These are phyloP conservation scores for Mystacornis crossleyi DNA, from an alignment of 2,113 vertebrate species.

Conservation along the genomic window DNA sequence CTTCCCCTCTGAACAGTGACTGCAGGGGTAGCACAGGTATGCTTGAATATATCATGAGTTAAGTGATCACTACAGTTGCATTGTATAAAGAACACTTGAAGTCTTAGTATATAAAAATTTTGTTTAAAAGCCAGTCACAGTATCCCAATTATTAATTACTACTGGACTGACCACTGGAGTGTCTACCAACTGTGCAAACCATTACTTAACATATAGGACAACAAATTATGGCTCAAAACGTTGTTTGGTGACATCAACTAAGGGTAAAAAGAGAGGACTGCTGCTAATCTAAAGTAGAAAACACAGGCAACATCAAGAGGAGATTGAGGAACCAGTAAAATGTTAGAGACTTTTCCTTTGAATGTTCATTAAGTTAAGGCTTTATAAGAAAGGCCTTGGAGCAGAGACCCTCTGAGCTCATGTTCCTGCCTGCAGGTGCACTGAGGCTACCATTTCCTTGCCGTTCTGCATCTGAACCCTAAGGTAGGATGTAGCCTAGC, in stretches of 20 bases:
- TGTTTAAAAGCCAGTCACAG: background rate
- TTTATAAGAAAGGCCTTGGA: background rate
- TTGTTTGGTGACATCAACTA: background rate
- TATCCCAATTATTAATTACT: background rate
- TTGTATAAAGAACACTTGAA: background rate
- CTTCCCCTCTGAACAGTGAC: background rate
- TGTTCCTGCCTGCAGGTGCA: background rate
- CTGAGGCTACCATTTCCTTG: background rate
- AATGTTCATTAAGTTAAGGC: background rate
- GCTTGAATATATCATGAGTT: background rate
- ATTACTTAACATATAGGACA: background rate
- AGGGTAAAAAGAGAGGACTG: background rate
- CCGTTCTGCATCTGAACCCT: background rate
- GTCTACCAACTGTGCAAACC: background rate
- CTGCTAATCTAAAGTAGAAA: background rate
- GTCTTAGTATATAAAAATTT: background rate
- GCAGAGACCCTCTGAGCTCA: background rate
- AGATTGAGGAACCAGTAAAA: background rate
- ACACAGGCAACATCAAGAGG: background rate
- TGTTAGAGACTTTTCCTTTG: background rate
- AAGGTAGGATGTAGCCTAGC: background rate
- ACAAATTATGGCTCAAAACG: background rate
- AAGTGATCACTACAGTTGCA: background rate
- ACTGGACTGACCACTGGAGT: background rate
- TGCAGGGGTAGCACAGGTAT: fast-evolving